Conservation (phyloP, 2,113 vertebrate species). For the Sinosuthora webbiana region DNA sequence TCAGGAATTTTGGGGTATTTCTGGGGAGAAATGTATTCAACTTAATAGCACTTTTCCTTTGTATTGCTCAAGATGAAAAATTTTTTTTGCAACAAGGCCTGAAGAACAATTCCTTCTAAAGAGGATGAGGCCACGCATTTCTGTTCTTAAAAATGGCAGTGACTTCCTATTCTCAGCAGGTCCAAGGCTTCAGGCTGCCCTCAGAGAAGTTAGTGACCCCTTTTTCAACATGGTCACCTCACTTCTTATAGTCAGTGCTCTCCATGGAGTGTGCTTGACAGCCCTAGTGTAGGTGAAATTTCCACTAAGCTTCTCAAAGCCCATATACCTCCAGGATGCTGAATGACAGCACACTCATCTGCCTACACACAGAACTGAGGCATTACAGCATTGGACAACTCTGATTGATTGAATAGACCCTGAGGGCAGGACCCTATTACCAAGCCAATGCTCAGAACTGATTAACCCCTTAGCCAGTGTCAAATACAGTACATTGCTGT, state of each 20-base stretch:
- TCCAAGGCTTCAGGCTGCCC: slow-evolving; percentile 12
- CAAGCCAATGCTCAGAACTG: slow-evolving; percentile 55
- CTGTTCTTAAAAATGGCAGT: neutral
- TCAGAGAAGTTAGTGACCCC: slow-evolving; percentile 31
- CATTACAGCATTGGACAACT: slow-evolving; percentile 34
- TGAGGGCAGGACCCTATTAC: slow-evolving; percentile 61
- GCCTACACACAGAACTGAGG: slow-evolving; percentile 52
- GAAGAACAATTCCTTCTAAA: neutral
- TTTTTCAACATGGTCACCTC: slow-evolving; percentile 32
- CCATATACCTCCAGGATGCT: slow-evolving; percentile 19
- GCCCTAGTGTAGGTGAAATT: slow-evolving; percentile 31
- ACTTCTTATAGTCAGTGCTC: neutral
- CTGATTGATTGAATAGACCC: slow-evolving; percentile 64
- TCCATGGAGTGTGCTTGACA: neutral
- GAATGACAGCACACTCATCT: slow-evolving; percentile 49
- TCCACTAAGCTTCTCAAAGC: slow-evolving; percentile 23
- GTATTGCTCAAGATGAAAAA: neutral
- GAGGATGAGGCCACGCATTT: neutral
- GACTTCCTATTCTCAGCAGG: neutral
- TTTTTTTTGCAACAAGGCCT: neutral
- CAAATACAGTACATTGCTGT: slow-evolving; percentile 52
- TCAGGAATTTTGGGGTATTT: neutral
- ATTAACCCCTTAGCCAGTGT: slow-evolving; percentile 63
- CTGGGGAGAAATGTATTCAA: neutral
- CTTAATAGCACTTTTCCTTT: neutral